Base-by-base conservation (phyloP, 2,113 vertebrate genomes). In the Leucosticte australis region DNA sequence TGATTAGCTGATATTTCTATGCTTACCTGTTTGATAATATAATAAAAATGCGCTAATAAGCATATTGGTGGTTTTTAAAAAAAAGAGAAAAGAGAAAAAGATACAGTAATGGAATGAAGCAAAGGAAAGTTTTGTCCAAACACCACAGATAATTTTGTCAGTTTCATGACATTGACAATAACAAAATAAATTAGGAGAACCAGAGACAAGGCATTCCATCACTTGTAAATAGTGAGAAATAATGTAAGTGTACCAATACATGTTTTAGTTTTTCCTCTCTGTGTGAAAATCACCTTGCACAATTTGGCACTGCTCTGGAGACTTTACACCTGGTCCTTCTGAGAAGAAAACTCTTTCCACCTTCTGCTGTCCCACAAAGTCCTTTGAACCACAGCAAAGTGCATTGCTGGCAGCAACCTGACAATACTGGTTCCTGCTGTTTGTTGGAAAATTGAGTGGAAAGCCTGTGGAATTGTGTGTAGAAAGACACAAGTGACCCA, bases 1-100 rank as follows among this genome's bases (percentile, higher is more conserved):
- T 44, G 39, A 37, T 69, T 47, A 41, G 20, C 13, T 84, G 50
- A 15, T 57, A 42, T 77, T 86, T 85, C 26, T 74, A 8, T 15
- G 3, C 41, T 77, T 39, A 44, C 8, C 2, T 41, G 3, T 52
- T 74, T 37, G 13, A 41, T 14, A 50, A 37, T 14, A 22, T 14
- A 68, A 65, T 21, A 67, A 77, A 92, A 83, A 52, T n/a, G 5
- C n/a, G 6, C 2, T 23, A 56, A 60, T 17, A 28, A 18, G 0
- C 0, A 2, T 19, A 35, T 7, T 27, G 14, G 7, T 46, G 3
- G 2, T 23, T 35, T 42, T 16, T 1, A 27, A 42, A 49, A 8
- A 42, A 73, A 13, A 31, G 9, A 30, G 2, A 24, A 39, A 19
- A 21, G 8, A 30, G 24, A 19, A 46, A 46, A 67, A 31, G 15